Evolutionary conservation across 2,113 vertebrate genomes (phyloP).

Genomic region (Corapipo altera): DNA sequence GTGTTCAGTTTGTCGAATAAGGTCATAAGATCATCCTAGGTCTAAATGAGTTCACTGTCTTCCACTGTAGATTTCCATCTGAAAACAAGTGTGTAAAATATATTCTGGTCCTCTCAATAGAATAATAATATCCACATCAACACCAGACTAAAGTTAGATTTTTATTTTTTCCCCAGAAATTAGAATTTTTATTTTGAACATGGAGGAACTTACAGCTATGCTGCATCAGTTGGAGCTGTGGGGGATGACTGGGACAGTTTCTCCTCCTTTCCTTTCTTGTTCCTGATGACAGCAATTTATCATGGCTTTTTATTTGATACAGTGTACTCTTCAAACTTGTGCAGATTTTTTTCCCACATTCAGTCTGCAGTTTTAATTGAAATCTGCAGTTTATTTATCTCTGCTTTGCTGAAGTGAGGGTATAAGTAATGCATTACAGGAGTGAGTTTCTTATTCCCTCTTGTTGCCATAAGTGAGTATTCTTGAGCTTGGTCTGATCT

Average conservation of each 20-base stretch:
- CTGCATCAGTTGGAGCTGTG: neutral
- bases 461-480: neutral
- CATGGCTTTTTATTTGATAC: neutral
- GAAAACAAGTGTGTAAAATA: neutral
- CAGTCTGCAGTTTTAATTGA: neutral
- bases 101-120: neutral
- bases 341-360: neutral
- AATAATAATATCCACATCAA: neutral
- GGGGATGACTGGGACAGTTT: neutral
- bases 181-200: neutral
- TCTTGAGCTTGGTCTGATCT: neutral
- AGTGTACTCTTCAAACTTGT: neutral
- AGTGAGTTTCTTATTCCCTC: neutral
- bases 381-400: neutral
- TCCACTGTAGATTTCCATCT: neutral
- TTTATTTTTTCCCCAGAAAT: neutral
- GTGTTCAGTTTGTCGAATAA: neutral
- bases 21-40: accelerated
- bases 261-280: neutral
- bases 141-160: neutral
- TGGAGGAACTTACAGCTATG: neutral
- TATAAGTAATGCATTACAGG: neutral
- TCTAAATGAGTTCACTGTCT: neutral
- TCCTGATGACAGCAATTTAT: neutral
- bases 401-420: neutral